phyloP scores from a whole-genome alignment of 2,113 vertebrate genomes.

The Theristicus caerulescens region DNA sequence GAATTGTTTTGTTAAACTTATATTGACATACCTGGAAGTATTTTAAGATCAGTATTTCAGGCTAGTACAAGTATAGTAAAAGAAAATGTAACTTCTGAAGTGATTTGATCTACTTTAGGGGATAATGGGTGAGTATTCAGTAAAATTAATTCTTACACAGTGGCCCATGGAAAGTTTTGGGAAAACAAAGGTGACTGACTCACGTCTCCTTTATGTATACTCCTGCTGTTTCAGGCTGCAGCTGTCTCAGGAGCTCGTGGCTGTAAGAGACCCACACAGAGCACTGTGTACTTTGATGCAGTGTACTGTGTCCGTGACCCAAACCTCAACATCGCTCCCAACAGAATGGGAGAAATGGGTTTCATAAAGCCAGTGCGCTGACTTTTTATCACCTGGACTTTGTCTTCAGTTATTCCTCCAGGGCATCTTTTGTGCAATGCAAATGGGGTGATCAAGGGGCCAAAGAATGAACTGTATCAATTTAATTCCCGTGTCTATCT shows the following conservation, averaged over 20 bases:
- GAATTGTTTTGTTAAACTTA: neutral
- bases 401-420: neutral
- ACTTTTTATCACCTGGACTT: neutral
- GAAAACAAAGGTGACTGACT: neutral
- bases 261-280: neutral
- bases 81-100: neutral
- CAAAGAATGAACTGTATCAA: neutral
- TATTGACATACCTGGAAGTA: neutral
- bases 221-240: neutral
- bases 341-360: neutral
- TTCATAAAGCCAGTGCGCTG: neutral
- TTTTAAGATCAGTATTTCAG: neutral
- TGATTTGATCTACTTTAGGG: neutral
- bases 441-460: neutral
- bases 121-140: neutral
- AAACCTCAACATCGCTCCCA: neutral
- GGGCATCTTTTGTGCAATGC: neutral
- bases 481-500: neutral
- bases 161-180: neutral
- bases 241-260: neutral
- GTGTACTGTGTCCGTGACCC: neutral
- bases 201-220: neutral
- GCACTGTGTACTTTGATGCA: neutral
- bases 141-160: neutral
- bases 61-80: neutral